Conservation (phyloP, 1,140 invertebrate species). For the Mesaphorura yosii region DNA sequence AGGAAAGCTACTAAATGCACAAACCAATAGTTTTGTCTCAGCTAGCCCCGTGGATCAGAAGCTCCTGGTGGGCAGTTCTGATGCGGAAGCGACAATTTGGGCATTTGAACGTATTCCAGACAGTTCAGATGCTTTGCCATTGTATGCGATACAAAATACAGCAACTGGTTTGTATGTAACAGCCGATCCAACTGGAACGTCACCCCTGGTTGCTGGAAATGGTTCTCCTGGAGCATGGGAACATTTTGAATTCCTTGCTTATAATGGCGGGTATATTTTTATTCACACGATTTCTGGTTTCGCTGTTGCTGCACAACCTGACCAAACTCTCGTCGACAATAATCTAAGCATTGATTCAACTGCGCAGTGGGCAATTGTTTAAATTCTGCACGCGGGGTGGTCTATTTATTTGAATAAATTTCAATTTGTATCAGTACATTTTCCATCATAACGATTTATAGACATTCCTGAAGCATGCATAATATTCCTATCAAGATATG, state of each 20-base stretch:
- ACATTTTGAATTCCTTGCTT: constrained; percentile 3
- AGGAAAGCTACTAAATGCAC: constrained; percentile 3
- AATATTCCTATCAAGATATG: no score
- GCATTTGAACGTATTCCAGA: not conserved
- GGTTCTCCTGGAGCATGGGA: constrained; percentile 1
- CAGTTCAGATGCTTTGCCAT: not conserved
- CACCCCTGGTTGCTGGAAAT: not conserved
- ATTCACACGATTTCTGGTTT: not conserved
- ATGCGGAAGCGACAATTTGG: not conserved
- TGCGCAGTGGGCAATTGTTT: not conserved
- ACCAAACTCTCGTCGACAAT: not conserved
- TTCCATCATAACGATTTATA: no score
- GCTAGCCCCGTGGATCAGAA: not conserved
- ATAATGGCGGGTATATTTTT: constrained; percentile 1
- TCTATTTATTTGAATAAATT: no score
- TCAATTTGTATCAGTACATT: no score
- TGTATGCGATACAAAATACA: not conserved
- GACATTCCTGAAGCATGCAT: no score
- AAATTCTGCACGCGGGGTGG: no score
- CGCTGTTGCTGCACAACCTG: constrained; percentile 4
- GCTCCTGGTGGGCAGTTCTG: not conserved
- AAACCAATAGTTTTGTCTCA: constrained; percentile 3
- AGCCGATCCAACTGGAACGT: not conserved
- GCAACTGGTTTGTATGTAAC: not conserved
- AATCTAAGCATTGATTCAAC: not conserved